These are phyloP conservation scores for Pseudachorutes palmiensis DNA, from an alignment of 1,140 invertebrate genomes.

Conservation along the genomic window DNA sequence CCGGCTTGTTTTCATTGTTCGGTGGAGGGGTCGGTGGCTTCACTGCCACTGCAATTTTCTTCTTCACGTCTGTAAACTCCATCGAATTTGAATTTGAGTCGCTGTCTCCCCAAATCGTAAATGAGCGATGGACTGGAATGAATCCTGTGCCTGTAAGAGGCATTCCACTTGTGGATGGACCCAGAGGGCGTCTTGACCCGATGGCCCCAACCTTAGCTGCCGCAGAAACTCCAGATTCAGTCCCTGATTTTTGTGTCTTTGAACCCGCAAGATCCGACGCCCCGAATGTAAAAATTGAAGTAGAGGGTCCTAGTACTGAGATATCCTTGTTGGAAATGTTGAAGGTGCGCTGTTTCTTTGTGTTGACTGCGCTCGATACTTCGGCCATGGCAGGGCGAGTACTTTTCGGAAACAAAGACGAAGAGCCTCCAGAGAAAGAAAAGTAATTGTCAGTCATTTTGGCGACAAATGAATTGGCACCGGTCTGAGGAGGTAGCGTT, in stretches of 20 bases:
- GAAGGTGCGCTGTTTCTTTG: not conserved
- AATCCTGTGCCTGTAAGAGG: constrained; percentile 7
- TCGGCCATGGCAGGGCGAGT: constrained; percentile 20
- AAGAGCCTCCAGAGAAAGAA: constrained; percentile 26
- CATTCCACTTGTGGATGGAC: not conserved
- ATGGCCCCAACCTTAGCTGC: not conserved
- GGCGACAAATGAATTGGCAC: not conserved
- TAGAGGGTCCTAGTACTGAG: not conserved
- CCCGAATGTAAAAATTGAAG: too few relatives aligned
- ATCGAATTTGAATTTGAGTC: constrained; percentile 9
- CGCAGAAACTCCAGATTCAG: not conserved
- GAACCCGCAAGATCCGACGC: not conserved
- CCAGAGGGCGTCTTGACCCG: not conserved
- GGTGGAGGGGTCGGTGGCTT: too few relatives aligned
- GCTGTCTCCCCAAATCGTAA: constrained; percentile 12
- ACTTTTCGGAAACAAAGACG: constrained; percentile 17
- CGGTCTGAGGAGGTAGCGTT: not conserved
- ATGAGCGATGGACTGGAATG: constrained; percentile 18
- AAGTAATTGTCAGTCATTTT: constrained; percentile 21
- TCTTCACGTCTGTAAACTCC: not conserved
- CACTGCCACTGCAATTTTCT: too few relatives aligned
- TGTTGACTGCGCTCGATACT: constrained; percentile 13
- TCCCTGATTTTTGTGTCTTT: constrained; percentile 1
- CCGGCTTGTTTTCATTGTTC: not conserved
- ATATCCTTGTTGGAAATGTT: not conserved